A percentile compares a stretch with the other conserved stretches of the same genome.
Conservation (phyloP, 1,140 invertebrate genomes). For the Diorhabda sublineata region DNA sequence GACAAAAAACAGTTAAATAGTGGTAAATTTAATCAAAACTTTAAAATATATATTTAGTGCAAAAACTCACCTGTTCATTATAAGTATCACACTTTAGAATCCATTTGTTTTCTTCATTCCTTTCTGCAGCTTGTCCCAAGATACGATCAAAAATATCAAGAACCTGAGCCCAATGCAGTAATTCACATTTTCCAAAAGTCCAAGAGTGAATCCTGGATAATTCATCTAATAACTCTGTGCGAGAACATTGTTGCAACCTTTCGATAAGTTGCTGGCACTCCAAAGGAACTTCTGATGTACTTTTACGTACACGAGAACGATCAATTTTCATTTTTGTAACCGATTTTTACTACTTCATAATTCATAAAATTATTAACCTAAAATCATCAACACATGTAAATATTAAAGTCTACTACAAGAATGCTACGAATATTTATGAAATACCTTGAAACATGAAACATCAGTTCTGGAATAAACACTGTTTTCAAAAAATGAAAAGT, state of each 20-base stretch:
- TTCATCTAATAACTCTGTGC: slow-evolving; percentile 68
- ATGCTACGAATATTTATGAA: no score
- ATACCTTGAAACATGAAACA: no score
- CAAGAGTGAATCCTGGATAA: slow-evolving; percentile 75
- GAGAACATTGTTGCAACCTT: slow-evolving; percentile 66
- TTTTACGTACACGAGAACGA: slow-evolving; percentile 78
- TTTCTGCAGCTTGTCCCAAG: slow-evolving; percentile 68
- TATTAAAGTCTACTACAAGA: no score
- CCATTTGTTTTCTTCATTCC: slow-evolving; percentile 67
- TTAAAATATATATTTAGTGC: not conserved
- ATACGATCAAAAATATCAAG: slow-evolving; percentile 81
- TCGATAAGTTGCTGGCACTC: slow-evolving; percentile 81
- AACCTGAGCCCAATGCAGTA: slow-evolving; percentile 88
- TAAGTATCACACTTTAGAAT: slow-evolving; percentile 70
- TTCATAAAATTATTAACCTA: not conserved
- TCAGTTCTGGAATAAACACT: no score
- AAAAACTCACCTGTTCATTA: slow-evolving; percentile 25
- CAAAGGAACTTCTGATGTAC: slow-evolving; percentile 81
- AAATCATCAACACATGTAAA: no score
- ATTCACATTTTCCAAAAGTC: slow-evolving; percentile 88
- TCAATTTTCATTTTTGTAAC: slow-evolving; percentile 76
- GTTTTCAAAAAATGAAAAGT: no score
- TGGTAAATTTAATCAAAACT: no score
- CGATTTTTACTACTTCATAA: slow-evolving; percentile 23
- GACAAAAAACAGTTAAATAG: no score